Percentiles rank a stretch among this genome's conserved stretches.
Evolutionary conservation across 2,113 vertebrate species (phyloP).

Genomic region (Nicator chloris): DNA sequence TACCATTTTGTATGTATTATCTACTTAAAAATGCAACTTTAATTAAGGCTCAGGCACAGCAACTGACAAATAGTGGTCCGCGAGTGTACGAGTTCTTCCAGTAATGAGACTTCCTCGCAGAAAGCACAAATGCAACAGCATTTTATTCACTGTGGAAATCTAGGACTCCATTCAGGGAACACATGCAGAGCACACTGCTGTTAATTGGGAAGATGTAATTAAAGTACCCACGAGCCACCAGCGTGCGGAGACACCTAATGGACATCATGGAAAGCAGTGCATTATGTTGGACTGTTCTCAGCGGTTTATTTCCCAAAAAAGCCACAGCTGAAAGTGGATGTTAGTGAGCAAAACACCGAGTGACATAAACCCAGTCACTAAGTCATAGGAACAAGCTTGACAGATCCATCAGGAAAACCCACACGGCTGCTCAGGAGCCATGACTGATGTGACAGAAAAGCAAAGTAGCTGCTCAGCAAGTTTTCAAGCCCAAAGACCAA

Average conservation of each 20-base stretch:
- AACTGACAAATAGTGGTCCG: not conserved
- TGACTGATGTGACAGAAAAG: not conserved
- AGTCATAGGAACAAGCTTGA: not conserved
- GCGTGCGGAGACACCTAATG: constrained; percentile 32
- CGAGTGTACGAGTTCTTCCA: not conserved
- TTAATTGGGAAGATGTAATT: constrained; percentile 40
- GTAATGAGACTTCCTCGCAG: constrained; percentile 7
- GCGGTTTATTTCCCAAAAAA: not conserved
- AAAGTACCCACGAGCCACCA: not conserved
- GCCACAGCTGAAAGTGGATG: not conserved
- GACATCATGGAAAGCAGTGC: not conserved
- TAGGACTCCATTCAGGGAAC: not conserved
- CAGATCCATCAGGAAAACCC: not conserved
- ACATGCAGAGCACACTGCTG: not conserved
- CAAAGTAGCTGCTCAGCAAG: not conserved
- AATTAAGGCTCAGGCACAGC: not conserved
- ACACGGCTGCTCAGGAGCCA: not conserved
- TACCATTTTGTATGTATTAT: constrained; percentile 27
- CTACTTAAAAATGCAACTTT: constrained; percentile 15
- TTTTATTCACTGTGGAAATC: constrained; percentile 6
- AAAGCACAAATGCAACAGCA: not conserved
- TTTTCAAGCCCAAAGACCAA: not conserved
- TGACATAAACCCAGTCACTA: not conserved
- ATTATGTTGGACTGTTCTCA: not conserved
- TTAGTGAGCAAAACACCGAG: rapidly evolving